Evolutionary conservation across 30 jellyfish, hydroid and myxozoan species (phyloP).

Genomic region (Pseudorhiza aurosa): DNA sequence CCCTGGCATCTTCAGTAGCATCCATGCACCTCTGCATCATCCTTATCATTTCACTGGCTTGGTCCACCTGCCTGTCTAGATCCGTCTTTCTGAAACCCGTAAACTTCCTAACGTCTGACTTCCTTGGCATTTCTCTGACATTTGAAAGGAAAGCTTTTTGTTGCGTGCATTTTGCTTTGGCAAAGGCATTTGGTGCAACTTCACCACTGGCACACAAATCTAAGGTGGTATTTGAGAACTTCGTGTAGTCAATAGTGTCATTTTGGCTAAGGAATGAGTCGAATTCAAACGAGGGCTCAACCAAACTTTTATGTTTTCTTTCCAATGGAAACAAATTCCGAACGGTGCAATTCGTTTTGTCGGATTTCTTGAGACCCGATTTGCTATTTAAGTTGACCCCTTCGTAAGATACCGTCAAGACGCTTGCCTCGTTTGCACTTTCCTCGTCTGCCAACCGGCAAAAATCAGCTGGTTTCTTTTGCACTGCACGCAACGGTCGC

Average conservation of each 20-base stretch:
- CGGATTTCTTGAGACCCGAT: background rate
- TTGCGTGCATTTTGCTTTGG: background rate
- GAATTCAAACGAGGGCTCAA: background rate
- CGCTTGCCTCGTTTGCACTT: background rate
- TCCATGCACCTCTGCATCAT: slow-evolving; percentile 60
- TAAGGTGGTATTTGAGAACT: background rate
- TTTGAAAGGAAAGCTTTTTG: background rate
- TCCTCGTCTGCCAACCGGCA: background rate
- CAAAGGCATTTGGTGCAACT: background rate
- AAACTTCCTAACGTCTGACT: background rate
- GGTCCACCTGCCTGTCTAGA: slow-evolving; percentile 33
- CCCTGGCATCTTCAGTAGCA: slow-evolving; percentile 46
- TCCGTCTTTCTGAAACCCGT: slow-evolving; percentile 31
- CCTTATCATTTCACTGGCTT: slow-evolving; percentile 34
- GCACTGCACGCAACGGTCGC: background rate
- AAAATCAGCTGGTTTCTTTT: background rate
- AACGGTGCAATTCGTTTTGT: no score
- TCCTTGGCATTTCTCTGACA: slow-evolving; percentile 2
- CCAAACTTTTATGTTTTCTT: background rate
- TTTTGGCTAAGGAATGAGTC: slow-evolving; percentile 38
- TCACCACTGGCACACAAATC: background rate
- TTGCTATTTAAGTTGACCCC: background rate
- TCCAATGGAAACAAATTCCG: background rate
- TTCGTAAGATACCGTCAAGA: background rate
- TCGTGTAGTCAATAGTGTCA: slow-evolving; percentile 34